These are phyloP conservation scores for Diacarnus erythraeanus DNA, from an alignment of 37 sponge, comb jelly and placozoan genomes.

Conservation along the genomic window DNA sequence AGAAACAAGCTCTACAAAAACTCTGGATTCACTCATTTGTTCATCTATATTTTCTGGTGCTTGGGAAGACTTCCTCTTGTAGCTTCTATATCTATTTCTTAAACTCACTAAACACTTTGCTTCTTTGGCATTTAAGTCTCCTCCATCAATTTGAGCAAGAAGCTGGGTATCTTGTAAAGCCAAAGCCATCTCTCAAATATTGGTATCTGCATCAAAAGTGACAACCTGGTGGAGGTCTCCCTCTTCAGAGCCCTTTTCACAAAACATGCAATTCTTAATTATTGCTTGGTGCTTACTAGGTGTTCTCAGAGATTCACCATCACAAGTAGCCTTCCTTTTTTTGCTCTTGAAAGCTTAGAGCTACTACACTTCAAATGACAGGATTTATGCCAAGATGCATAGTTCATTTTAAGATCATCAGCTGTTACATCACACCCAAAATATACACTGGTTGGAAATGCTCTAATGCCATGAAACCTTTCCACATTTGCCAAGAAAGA, in stretches of 20 bases:
- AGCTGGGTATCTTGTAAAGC: background rate
- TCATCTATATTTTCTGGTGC: too few relatives aligned
- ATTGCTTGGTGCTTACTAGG: background rate
- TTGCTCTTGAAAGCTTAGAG: constrained; percentile 32
- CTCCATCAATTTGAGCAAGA: background rate
- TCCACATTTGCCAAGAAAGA: background rate
- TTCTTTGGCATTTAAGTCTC: background rate
- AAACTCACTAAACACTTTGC: background rate
- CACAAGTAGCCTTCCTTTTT: background rate
- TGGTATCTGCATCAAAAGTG: background rate
- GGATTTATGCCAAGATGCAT: constrained; percentile 43
- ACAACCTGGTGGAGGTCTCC: background rate
- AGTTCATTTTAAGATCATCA: constrained; percentile 8
- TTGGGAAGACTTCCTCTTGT: too few relatives aligned
- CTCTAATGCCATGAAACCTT: background rate
- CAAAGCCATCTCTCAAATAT: background rate
- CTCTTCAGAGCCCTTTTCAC: background rate
- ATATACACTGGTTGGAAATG: constrained; percentile 10
- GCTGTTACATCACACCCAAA: constrained; percentile 5
- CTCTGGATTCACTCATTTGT: background rate
- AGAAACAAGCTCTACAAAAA: background rate
- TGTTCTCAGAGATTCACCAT: background rate
- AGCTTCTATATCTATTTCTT: too few relatives aligned
- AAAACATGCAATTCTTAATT: background rate
- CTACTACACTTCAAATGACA: constrained; percentile 31